A percentile compares a stretch with the other conserved stretches of the same genome.
Evolutionary conservation across 2,888 invertebrate genomes (phyloP).

Genomic region (Oscheius sp.): DNA sequence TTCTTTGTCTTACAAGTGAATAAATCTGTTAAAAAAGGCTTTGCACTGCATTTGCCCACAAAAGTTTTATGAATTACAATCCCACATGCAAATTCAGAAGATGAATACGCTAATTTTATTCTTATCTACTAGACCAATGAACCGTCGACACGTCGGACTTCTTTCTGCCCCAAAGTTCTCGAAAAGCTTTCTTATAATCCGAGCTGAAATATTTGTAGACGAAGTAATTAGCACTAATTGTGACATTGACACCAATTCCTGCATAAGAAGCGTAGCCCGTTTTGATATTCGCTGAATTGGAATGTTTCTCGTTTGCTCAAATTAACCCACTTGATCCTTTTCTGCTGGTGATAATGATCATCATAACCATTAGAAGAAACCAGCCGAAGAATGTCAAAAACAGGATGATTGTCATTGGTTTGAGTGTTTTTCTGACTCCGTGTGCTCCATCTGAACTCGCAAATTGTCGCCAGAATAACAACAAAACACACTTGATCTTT

Average conservation of each 20-base stretch:
- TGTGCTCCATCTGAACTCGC: constrained; percentile 2
- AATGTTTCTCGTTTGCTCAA: background rate
- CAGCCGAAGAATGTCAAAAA: constrained; percentile 23
- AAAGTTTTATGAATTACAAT: no score
- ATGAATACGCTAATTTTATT: no score
- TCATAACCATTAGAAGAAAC: constrained; percentile 10
- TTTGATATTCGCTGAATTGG: background rate
- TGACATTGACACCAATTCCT: constrained; percentile 5
- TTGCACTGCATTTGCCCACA: no score
- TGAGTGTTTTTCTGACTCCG: background rate
- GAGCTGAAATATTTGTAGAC: constrained; percentile 24
- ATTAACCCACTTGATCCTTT: background rate
- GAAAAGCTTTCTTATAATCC: constrained; percentile 13
- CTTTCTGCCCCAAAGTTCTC: background rate
- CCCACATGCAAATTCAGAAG: no score
- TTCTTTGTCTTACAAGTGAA: no score
- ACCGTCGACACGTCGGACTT: background rate
- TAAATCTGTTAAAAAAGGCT: no score
- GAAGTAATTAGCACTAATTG: constrained; percentile 17
- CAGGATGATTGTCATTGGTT: constrained; percentile 27
- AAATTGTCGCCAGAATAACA: background rate
- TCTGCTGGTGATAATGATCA: background rate
- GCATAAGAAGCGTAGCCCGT: constrained; percentile 11
- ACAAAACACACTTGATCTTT: constrained; percentile 1
- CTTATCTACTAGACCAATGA: background rate